phyloP scores from a whole-genome alignment of 2,113 vertebrate species.

The Halichoerus grypus region DNA sequence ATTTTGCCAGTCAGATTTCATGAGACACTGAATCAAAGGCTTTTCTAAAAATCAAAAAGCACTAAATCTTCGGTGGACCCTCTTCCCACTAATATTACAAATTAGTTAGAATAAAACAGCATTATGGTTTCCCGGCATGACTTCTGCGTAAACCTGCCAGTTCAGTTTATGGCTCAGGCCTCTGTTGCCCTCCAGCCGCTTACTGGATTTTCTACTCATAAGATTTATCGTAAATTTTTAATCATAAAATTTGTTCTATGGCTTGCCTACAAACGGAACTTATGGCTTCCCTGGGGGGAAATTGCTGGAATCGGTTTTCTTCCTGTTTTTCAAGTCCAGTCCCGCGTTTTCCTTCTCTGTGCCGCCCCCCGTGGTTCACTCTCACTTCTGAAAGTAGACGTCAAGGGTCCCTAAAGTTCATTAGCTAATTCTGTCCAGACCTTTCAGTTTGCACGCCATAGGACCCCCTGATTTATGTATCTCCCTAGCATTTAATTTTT shows the following conservation, averaged over 20 bases:
- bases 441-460: neutral
- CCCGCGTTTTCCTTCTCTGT: neutral
- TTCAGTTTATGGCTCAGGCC: conserved; percentile 66
- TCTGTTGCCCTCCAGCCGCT: conserved; percentile 74
- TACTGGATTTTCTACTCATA: conserved; percentile 78
- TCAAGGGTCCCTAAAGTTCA: conserved; percentile 70
- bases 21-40: conserved; percentile 76
- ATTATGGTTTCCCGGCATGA: conserved; percentile 68
- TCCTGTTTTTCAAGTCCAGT: conserved; percentile 40
- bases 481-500: conserved; percentile 79
- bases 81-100: conserved; percentile 66
- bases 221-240: conserved; percentile 82
- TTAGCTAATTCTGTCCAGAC: conserved; percentile 78
- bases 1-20: conserved; percentile 74
- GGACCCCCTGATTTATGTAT: conserved; percentile 76
- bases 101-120: conserved; percentile 68
- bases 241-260: conserved; percentile 77
- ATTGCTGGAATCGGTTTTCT: conserved; percentile 26
- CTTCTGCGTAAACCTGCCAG: conserved; percentile 76
- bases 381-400: conserved; percentile 38
- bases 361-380: rapidly evolving
- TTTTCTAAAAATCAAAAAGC: conserved; percentile 78
- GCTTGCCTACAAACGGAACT: conserved; percentile 59
- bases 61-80: conserved; percentile 71
- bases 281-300: conserved; percentile 58